phyloP scores from a whole-genome alignment of 53 echinoderm and acorn worm species.

The Henricia sp. region DNA sequence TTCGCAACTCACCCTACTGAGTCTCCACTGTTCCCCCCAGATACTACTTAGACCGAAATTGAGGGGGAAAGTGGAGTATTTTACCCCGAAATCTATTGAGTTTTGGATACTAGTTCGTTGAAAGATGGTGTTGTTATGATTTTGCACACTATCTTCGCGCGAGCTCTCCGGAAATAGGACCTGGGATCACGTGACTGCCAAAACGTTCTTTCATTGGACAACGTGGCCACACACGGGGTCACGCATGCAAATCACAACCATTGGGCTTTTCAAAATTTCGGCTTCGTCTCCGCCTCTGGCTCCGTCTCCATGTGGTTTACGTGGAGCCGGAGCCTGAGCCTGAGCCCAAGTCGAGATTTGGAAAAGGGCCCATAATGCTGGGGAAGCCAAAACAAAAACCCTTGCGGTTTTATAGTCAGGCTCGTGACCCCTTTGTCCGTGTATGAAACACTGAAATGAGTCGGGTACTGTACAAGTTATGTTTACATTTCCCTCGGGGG shows the following conservation, averaged over 20 bases:
- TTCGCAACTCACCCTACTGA: slow-evolving; percentile 25
- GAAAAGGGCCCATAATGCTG: too few species aligned
- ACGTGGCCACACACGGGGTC: neutral
- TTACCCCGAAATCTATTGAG: slow-evolving; percentile 39
- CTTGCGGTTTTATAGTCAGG: slow-evolving; percentile 37
- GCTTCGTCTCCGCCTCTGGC: too few species aligned
- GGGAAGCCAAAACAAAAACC: slow-evolving; percentile 45
- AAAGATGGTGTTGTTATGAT: slow-evolving; percentile 66
- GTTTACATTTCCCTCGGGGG: slow-evolving; percentile 6
- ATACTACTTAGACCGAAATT: slow-evolving; percentile 17
- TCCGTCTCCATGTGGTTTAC: too few species aligned
- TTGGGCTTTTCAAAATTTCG: too few species aligned
- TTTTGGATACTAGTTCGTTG: neutral
- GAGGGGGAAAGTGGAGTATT: slow-evolving; percentile 48
- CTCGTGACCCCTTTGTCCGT: too few species aligned
- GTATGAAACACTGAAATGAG: neutral
- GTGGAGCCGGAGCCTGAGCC: too few species aligned
- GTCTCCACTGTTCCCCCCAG: slow-evolving; percentile 51
- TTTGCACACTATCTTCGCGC: slow-evolving; percentile 34
- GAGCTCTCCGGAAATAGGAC: neutral
- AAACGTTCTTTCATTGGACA: slow-evolving; percentile 11
- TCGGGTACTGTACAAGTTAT: slow-evolving; percentile 8
- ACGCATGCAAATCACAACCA: slow-evolving; percentile 34
- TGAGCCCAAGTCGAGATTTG: too few species aligned
- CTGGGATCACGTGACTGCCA: slow-evolving; percentile 24